Evolutionary conservation across 2,797 vertebrate species (phyloP), one percentile per base, ranked within the genome.

Genomic region (Bradypodion pumilum): DNA sequence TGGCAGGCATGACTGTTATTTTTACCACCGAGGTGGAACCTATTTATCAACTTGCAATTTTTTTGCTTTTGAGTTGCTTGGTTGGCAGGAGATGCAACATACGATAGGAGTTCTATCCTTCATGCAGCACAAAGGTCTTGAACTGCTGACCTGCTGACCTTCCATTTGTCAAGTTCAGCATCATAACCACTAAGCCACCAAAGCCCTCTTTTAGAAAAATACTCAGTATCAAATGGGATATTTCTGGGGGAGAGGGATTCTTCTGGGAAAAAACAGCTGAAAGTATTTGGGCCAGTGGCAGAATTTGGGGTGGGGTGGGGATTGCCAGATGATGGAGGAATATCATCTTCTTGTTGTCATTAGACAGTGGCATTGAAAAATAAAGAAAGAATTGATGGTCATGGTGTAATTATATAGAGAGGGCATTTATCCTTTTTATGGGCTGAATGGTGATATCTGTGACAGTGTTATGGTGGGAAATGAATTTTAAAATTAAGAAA

Each of bases 391-490:
- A 88, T 70, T 35, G 42, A 85, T 91, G 84, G 69, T 66, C 2
- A 40, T 82, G 32, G 79, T 90, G 72, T 87, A 91, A 89, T 86
- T 91, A 90, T 69, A 16, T 81, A 74, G 59, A 89, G 46, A 78
- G 88, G 91, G 74, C 87, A 70, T 91, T 90, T 89, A 59, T 92
- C 19, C 86, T 65, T 89, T 90, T 92, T 92, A 89, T 60, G 89
- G 84, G 86, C 81, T 78, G 88, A 88, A 68, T 0, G 2, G 29
- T 89, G 84, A 89, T 88, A 86, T 62, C 63, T 1, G 0, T 81
- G 84, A 80, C 81, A 83, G 73, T 86, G 83, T 89, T 92, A 81
- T 16, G 66, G 75, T 85, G 40, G 74, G 59, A 77, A 83, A 83
- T 77, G 74, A 83, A 78, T 83, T 83, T 92, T 80, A 85, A 89